Base-by-base conservation (phyloP, 1,140 invertebrate genomes). In the Aphis gossypii region DNA sequence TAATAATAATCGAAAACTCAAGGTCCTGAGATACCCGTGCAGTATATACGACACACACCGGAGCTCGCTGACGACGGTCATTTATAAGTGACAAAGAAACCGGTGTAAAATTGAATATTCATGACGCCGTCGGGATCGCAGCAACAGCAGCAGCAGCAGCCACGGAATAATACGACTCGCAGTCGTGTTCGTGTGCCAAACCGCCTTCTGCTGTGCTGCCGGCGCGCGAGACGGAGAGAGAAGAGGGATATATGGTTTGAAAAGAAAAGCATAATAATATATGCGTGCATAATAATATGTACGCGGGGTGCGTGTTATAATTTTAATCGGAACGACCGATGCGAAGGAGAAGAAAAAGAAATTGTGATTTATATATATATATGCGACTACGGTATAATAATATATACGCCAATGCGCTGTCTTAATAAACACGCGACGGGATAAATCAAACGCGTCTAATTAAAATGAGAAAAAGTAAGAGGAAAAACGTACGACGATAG, bases 371-470 rank as follows among this genome's bases (percentile, higher is more conserved):
- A 68, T 68, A 68, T 6, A 11, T 76, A 18, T 51, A 14, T 18
- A 14, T 51, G 48, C 48, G 18, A 51, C 18, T 3, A 5, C 18
- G 7, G 30, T 60, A 60, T 30, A 30, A 30, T 60, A 76, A 18
- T n/a, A n/a, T 30, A n/a, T 35, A 76, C 60, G n/a, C 60, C 30
- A 35, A 14, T n/a, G 25, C 30, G 48, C 41, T 35, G 44, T 76
- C 76, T 92, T 83, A 51, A 84, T 82, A 84, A 92, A 48, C 91
- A 51, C 60, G 68, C n/a, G 11, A 76, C 68, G 68, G 68, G 41
- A 91, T 91, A 92, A 92, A 92, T 92, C 91, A 92, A 51, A 54
- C 48, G 56, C 38, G 82, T 84, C 92, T 93, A 93, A 93, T 93
- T 93, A 93, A 93, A 93, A 93, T 56, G 25, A 54, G 41, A 84